These are phyloP conservation scores for Indri indri DNA, from an alignment of 2,113 vertebrate genomes.

Conservation along the genomic window DNA sequence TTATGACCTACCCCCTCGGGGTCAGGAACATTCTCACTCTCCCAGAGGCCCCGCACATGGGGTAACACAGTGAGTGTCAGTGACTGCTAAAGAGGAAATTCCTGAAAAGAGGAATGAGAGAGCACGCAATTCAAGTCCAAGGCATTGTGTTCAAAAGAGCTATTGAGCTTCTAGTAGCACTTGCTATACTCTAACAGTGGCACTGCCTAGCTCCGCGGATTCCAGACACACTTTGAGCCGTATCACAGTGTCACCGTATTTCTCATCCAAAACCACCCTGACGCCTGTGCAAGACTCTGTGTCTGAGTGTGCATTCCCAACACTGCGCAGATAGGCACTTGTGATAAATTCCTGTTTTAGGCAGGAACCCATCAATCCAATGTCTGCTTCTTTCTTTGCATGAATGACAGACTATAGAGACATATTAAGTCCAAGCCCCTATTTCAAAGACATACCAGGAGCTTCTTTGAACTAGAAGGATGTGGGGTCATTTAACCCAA, in stretches of 20 bases:
- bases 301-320: neutral
- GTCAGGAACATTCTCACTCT: neutral
- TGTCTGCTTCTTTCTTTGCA: neutral
- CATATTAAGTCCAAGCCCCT: accelerated
- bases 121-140: too few relatives aligned
- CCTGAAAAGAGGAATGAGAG: neutral
- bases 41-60: neutral
- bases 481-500: neutral
- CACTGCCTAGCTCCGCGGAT: neutral
- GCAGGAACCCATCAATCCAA: neutral
- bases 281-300: neutral
- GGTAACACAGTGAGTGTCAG: neutral
- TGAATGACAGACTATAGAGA: neutral
- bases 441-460: neutral
- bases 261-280: neutral
- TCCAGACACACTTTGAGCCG: neutral
- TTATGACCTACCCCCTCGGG: neutral
- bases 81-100: neutral
- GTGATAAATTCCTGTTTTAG: too few relatives aligned
- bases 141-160: neutral
- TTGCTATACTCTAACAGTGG: neutral
- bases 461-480: neutral
- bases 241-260: neutral
- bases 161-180: too few relatives aligned
- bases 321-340: neutral